Evolutionary conservation across 2,797 vertebrate genomes (phyloP).

Genomic region (Cygnus olor): DNA sequence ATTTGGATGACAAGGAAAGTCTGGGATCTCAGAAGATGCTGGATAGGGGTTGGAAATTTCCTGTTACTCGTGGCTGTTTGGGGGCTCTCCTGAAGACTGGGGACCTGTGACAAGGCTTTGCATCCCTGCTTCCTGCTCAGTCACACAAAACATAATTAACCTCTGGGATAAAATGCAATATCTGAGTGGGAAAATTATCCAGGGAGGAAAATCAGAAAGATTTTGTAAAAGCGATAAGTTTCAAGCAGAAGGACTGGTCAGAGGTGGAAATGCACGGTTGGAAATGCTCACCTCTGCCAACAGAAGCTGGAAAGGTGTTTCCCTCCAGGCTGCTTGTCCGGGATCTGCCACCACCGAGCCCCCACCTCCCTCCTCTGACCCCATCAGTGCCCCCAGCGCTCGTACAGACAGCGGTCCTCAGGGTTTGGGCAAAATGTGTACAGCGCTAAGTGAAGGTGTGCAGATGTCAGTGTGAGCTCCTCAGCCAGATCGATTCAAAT

Average conservation of each 20-base stretch:
- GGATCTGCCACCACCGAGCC: not conserved
- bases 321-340: not conserved
- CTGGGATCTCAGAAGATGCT: not conserved
- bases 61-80: rapidly evolving
- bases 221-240: not conserved
- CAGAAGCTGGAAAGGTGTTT: not conserved
- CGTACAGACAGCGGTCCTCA: rapidly evolving
- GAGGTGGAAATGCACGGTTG: not conserved
- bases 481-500: not conserved
- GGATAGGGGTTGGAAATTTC: not conserved
- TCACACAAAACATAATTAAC: not conserved
- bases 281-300: not conserved
- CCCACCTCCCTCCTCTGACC: not conserved
- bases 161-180: not conserved
- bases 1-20: not conserved
- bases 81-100: not conserved
- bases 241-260: not conserved
- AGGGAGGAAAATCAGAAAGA: not conserved
- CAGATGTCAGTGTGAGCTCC: not conserved
- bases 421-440: not conserved
- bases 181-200: not conserved
- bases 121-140: not conserved
- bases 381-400: not conserved
- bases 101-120: not conserved
- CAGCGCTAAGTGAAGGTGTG: not conserved